phyloP scores from a whole-genome alignment of 1,140 invertebrate genomes.

The Riptortus pedestris region DNA sequence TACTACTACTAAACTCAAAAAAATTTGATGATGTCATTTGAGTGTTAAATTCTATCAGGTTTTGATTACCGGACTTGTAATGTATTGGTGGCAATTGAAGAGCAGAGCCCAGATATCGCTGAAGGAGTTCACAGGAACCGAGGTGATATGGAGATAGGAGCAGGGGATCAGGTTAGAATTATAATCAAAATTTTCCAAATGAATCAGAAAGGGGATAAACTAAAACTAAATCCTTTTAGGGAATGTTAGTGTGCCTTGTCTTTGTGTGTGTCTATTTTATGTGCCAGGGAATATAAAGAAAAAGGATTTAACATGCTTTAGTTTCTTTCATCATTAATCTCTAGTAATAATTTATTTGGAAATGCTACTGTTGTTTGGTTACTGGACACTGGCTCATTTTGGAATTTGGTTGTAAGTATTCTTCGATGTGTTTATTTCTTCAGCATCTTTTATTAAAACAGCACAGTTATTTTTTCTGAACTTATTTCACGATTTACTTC shows the following conservation, averaged over 20 bases:
- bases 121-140: conserved; percentile 85
- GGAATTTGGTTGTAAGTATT: too few relatives aligned
- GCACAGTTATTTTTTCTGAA: too few relatives aligned
- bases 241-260: not conserved
- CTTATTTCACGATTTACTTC: too few relatives aligned
- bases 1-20: too few relatives aligned
- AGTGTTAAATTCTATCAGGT: conserved; percentile 46
- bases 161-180: conserved; percentile 88
- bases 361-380: too few relatives aligned
- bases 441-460: too few relatives aligned
- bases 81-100: conserved; percentile 92
- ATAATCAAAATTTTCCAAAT: not conserved
- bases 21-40: not conserved
- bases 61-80: conserved; percentile 99
- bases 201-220: not conserved
- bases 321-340: not conserved
- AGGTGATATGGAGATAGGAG: conserved; percentile 88
- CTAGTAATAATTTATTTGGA: not conserved
- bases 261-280: conserved; percentile 8
- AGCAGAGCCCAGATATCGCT: conserved; percentile 96
- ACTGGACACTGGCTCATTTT: too few relatives aligned
- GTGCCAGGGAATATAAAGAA: not conserved
- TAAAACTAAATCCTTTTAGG: not conserved
- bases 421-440: too few relatives aligned
- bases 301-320: conserved; percentile 8